Evolutionary conservation across 2,113 vertebrate species (phyloP).

Genomic region (Chaetodon trifascialis): DNA sequence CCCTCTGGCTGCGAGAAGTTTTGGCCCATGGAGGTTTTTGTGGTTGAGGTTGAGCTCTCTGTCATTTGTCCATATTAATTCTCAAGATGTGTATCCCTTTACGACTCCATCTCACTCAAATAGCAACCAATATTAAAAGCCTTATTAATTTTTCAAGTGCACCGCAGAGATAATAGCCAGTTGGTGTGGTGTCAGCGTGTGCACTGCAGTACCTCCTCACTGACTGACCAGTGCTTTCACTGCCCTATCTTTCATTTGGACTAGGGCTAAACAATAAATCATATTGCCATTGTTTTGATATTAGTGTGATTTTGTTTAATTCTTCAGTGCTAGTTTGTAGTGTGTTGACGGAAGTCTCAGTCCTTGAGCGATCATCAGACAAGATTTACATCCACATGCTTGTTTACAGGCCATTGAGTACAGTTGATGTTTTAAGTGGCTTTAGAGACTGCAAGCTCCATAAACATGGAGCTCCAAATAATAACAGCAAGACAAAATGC

Average conservation of each 20-base stretch:
- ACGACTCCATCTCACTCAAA: slow-evolving; percentile 67
- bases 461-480: slow-evolving; percentile 64
- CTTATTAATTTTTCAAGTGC: slow-evolving; percentile 75
- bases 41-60: slow-evolving; percentile 28
- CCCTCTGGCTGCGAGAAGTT: slow-evolving; percentile 31
- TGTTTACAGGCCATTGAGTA: slow-evolving; percentile 63
- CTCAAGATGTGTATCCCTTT: slow-evolving; percentile 64
- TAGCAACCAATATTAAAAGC: slow-evolving; percentile 76
- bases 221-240: slow-evolving; percentile 16
- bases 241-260: slow-evolving; percentile 30
- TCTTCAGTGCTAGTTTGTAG: neutral
- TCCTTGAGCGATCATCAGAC: slow-evolving; percentile 44
- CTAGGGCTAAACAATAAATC: neutral
- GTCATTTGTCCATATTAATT: slow-evolving; percentile 62
- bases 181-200: slow-evolving; percentile 38
- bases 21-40: slow-evolving; percentile 45
- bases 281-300: too few relatives aligned
- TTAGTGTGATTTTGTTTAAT: too few relatives aligned
- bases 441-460: slow-evolving; percentile 50
- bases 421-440: slow-evolving; percentile 63
- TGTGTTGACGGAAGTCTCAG: slow-evolving; percentile 33
- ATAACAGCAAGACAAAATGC: slow-evolving; percentile 58
- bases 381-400: slow-evolving; percentile 53
- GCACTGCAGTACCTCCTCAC: neutral
- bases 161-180: slow-evolving; percentile 44